Base-by-base conservation (phyloP, 1,140 invertebrate genomes). In the Brachionus angularis region DNA sequence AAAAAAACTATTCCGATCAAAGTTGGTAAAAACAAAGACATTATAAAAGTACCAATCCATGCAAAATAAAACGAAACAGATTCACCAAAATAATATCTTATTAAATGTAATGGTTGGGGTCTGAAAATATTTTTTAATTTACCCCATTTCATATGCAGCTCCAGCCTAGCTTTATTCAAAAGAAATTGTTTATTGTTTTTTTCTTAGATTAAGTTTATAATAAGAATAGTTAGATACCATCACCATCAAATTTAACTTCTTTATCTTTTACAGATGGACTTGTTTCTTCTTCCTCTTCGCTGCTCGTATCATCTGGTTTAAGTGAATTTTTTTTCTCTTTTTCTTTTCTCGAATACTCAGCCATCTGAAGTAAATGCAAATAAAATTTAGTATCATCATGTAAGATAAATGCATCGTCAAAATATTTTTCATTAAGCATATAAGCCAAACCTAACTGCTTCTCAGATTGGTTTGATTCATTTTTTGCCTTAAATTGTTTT, bases 51-150 rank as follows among this genome's bases (percentile, higher is more conserved):
- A 3, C 92, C 93, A 21, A 98, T 80, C 94, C 94, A 98, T 25
- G 93, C 94, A 81, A 97, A 98, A 77, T 98, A 98, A 0, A 98
- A 84, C 0, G 87, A 93, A 12, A 96, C 93, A 80, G 85, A 85
- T 71, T 85, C 85, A 7, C 85, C 84, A 75, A 85, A 85, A 81
- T 96, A 96, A 77, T 90, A 88, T 77, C 89, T 86, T 76, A 98
- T 93, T 77, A 91, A 89, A 83, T 96, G 91, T n/a, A 93, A 80
- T 1, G 90, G 90, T 76, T 92, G 90, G 73, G 89, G 86, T 76
- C 86, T 87, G 80, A 84, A 86, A 84, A 86, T 86, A 23, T 80
- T 80, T 3, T 83, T 82, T 82, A 85, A 85, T 14, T 83, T 76
- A 0, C 85, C 87, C 87, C 87, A 88, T 74, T 86, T 86, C 69